Conservation (phyloP, 2,797 vertebrate species). For the Amblyraja radiata region DNA sequence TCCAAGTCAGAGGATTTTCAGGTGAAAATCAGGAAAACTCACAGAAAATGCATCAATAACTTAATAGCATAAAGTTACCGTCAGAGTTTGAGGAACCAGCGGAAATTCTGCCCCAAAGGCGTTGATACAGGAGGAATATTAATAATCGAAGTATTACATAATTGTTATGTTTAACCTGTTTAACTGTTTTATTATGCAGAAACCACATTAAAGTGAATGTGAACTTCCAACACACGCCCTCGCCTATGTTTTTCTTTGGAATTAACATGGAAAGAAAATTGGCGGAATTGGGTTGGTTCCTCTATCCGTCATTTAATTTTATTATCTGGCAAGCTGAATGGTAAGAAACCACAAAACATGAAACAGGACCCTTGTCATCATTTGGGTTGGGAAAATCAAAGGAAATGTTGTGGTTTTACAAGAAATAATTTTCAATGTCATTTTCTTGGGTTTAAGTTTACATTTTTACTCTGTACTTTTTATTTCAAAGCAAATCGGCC, state of each 20-base stretch:
- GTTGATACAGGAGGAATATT: background rate
- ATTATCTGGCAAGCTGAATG: constrained; percentile 68
- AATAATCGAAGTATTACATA: background rate
- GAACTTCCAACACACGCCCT: constrained; percentile 62
- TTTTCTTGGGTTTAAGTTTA: background rate
- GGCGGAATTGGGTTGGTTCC: constrained; percentile 63
- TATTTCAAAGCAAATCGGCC: background rate
- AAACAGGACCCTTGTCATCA: background rate
- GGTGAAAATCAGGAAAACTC: background rate
- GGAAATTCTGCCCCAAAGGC: background rate
- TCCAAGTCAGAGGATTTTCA: background rate
- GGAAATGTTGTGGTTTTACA: background rate
- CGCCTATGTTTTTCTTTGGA: constrained; percentile 59
- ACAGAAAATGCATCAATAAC: background rate
- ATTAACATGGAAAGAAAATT: constrained; percentile 61
- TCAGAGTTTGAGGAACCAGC: background rate
- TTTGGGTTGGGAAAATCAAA: background rate
- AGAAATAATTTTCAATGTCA: background rate
- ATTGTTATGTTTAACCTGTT: background rate
- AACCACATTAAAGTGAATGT: constrained; percentile 51
- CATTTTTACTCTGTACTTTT: constrained; percentile 1
- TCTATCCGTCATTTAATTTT: constrained; percentile 65
- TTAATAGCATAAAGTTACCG: constrained; percentile 13
- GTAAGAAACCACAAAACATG: constrained; percentile 46
- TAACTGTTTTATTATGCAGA: constrained; percentile 45